Conservation (phyloP, 2,113 vertebrate genomes). For the Callospermophilus lateralis region DNA sequence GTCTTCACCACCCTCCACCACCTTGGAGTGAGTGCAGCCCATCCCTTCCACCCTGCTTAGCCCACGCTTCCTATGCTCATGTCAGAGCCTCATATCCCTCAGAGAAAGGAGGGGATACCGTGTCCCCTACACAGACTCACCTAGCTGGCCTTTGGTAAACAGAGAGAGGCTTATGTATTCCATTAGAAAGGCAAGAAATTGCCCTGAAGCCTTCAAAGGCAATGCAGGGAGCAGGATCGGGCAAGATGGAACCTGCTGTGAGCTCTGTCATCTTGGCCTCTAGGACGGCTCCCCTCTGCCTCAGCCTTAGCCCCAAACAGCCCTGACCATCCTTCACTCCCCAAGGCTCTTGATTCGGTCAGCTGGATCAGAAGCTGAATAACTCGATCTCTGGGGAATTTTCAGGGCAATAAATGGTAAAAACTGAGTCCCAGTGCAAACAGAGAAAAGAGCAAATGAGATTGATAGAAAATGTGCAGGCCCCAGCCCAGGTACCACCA, state of each 20-base stretch:
- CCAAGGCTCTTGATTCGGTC: background rate
- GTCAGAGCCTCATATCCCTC: background rate
- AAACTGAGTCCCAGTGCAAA: background rate
- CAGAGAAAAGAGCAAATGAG: background rate
- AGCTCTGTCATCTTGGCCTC: background rate
- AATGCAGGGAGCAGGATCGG: background rate
- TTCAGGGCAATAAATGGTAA: background rate
- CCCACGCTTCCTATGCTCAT: background rate
- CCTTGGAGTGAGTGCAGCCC: background rate
- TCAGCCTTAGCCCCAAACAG: background rate
- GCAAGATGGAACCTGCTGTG: background rate
- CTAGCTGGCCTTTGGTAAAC: background rate
- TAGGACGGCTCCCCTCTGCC: background rate
- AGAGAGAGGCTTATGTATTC: background rate
- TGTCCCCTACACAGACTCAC: background rate
- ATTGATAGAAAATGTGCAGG: fast-evolving
- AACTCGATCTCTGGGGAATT: background rate
- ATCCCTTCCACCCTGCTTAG: background rate
- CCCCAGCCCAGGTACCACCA: background rate
- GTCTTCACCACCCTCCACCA: background rate
- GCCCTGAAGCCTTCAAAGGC: background rate
- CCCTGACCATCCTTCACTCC: background rate
- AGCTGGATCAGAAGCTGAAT: background rate
- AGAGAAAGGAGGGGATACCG: background rate
- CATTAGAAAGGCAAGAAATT: background rate